Percentiles rank a stretch among this genome's conserved stretches.
These are phyloP conservation scores for Drosophila miranda DNA, from an alignment of 1,140 invertebrate genomes.

Conservation along the genomic window DNA sequence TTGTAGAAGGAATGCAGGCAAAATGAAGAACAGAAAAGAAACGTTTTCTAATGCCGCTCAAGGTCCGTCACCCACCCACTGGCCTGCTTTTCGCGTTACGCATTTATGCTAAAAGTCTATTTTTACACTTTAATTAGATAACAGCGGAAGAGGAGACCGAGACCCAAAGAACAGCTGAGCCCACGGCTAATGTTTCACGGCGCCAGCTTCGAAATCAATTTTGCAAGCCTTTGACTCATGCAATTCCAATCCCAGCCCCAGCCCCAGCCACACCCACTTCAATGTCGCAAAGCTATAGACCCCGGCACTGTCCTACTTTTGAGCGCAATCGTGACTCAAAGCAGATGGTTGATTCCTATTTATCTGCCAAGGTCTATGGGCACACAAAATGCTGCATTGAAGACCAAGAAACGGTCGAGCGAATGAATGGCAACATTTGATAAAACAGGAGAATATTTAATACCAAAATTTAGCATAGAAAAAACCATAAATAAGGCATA, in stretches of 20 bases:
- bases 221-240: constrained; percentile 21
- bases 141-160: constrained; percentile 41
- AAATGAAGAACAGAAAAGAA: constrained; percentile 12
- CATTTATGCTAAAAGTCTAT: constrained; percentile 47
- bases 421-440: not conserved
- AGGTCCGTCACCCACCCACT: constrained; percentile 40
- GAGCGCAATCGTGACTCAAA: constrained; percentile 23
- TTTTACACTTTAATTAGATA: constrained; percentile 64
- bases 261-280: not conserved
- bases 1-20: constrained; percentile 7
- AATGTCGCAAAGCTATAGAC: constrained; percentile 9
- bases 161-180: constrained; percentile 29
- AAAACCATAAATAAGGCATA: no score
- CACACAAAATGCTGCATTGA: not conserved
- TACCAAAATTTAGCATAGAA: no score
- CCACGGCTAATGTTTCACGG: not conserved
- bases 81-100: constrained; percentile 28
- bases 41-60: constrained; percentile 53
- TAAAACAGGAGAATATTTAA: no score
- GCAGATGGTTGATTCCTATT: not conserved
- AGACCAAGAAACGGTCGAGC: not conserved
- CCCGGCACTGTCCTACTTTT: constrained; percentile 6
- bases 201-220: constrained; percentile 20
- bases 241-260: not conserved
- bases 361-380: no score